Evolutionary conservation across 2,888 invertebrate genomes (phyloP).

Genomic region (Hypomecis punctinalis): DNA sequence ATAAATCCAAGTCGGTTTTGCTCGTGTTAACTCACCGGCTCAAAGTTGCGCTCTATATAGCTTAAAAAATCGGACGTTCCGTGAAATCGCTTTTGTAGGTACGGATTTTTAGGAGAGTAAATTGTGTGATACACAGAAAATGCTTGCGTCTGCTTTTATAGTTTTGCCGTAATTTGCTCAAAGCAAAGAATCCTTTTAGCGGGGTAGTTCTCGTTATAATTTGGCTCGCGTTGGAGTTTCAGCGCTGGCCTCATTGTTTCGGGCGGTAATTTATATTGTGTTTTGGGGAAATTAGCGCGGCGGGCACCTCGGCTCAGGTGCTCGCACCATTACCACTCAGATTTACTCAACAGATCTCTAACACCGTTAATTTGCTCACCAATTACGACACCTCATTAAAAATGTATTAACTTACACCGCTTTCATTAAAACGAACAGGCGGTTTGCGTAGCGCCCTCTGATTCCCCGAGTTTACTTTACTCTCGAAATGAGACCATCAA

Average conservation of each 20-base stretch:
- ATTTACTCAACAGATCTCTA: slow-evolving; percentile 65
- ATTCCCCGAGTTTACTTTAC: slow-evolving; percentile 46
- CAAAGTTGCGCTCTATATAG: slow-evolving; percentile 1
- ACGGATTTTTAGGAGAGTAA: slow-evolving; percentile 3
- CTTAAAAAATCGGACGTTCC: neutral
- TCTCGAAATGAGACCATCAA: slow-evolving; percentile 37
- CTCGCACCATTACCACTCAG: slow-evolving; percentile 69
- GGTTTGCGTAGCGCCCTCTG: slow-evolving; percentile 24
- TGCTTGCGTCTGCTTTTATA: slow-evolving; percentile 21
- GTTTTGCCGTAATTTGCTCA: slow-evolving; percentile 51
- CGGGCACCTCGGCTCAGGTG: slow-evolving; percentile 65
- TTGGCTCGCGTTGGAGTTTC: slow-evolving; percentile 55
- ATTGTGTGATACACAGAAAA: slow-evolving; percentile 12
- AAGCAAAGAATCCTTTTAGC: slow-evolving; percentile 65
- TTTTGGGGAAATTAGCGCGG: slow-evolving; percentile 73
- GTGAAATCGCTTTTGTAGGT: too few species aligned
- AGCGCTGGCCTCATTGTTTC: slow-evolving; percentile 71
- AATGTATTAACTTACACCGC: slow-evolving; percentile 57
- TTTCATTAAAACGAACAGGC: slow-evolving; percentile 26
- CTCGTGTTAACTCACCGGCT: slow-evolving; percentile 1
- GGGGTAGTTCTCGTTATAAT: slow-evolving; percentile 57
- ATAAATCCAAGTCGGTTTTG: slow-evolving; percentile 12
- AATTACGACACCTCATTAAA: slow-evolving; percentile 73
- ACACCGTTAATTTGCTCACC: slow-evolving; percentile 68
- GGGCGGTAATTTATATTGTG: slow-evolving; percentile 76